Evolutionary conservation across 1,140 invertebrate species (phyloP).

Genomic region (Phenacoccus solenopsis): DNA sequence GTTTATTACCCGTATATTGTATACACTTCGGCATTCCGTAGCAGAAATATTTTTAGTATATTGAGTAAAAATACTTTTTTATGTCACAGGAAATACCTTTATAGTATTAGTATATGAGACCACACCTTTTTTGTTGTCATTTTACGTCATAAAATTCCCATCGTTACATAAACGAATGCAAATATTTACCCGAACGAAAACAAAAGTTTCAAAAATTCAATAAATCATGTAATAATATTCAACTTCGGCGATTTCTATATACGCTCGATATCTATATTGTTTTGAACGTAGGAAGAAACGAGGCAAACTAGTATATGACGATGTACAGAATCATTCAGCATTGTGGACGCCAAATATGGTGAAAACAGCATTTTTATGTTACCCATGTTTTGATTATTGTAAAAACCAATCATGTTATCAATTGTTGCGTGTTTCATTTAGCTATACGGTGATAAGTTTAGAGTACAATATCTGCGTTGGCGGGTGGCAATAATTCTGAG

Average conservation of each 20-base stretch:
- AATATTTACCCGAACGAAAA: too few relatives aligned
- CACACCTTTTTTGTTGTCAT: background rate
- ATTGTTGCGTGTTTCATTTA: too few relatives aligned
- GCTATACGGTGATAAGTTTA: too few relatives aligned
- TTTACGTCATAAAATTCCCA: background rate
- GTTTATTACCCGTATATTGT: background rate
- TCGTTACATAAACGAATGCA: background rate
- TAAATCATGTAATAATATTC: background rate
- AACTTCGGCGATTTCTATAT: too few relatives aligned
- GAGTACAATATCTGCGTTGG: too few relatives aligned
- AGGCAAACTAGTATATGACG: background rate
- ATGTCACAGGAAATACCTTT: background rate
- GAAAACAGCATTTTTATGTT: background rate
- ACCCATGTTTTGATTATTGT: background rate
- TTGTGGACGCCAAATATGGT: slow-evolving; percentile 1
- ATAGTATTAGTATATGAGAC: too few relatives aligned
- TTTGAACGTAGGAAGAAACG: background rate
- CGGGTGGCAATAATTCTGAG: too few relatives aligned
- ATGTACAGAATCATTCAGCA: background rate
- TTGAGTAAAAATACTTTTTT: background rate
- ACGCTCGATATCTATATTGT: background rate
- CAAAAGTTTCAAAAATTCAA: background rate
- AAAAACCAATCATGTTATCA: background rate
- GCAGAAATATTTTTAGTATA: too few relatives aligned
- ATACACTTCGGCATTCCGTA: background rate